These are phyloP conservation scores for Caenorhabditis imperialis DNA, from an alignment of 2,888 invertebrate species.

Conservation along the genomic window DNA sequence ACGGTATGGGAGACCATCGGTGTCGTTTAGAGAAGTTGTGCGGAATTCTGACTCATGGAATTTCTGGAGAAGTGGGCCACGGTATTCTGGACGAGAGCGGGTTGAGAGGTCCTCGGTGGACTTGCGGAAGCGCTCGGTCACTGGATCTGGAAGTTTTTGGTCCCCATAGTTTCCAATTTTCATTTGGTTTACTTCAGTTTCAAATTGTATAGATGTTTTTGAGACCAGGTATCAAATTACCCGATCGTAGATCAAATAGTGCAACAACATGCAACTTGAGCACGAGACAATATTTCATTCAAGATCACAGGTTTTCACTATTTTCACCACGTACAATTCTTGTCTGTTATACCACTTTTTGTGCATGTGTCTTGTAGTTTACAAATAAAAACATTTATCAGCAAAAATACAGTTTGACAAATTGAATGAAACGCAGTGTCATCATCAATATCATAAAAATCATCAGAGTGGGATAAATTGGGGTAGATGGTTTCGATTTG, in stretches of 20 bases:
- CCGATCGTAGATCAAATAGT: too few species aligned
- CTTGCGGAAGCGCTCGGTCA: conserved; percentile 67
- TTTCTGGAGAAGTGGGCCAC: conserved; percentile 77
- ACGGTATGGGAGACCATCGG: conserved; percentile 62
- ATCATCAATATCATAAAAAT: conserved; percentile 17
- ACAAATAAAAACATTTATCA: conserved; percentile 20
- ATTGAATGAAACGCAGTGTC: conserved; percentile 1
- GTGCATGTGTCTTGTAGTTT: conserved; percentile 9
- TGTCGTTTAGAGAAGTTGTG: conserved; percentile 53
- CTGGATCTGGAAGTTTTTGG: conserved; percentile 51
- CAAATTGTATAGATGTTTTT: too few species aligned
- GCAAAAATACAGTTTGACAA: conserved; percentile 40
- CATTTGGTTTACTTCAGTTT: too few species aligned
- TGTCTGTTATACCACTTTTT: background rate
- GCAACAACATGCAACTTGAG: too few species aligned
- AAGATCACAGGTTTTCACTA: conserved; percentile 14
- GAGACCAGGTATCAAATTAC: too few species aligned
- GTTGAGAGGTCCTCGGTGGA: conserved; percentile 71
- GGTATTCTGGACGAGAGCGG: conserved; percentile 67
- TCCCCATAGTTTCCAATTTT: too few species aligned
- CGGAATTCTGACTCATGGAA: conserved; percentile 75
- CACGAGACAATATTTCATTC: too few species aligned
- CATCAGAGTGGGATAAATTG: conserved; percentile 14
- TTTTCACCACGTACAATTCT: conserved; percentile 43
- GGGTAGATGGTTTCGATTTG: conserved; percentile 8